Conservation (phyloP, 2,888 invertebrate species). For the Incurvaria masculella region DNA sequence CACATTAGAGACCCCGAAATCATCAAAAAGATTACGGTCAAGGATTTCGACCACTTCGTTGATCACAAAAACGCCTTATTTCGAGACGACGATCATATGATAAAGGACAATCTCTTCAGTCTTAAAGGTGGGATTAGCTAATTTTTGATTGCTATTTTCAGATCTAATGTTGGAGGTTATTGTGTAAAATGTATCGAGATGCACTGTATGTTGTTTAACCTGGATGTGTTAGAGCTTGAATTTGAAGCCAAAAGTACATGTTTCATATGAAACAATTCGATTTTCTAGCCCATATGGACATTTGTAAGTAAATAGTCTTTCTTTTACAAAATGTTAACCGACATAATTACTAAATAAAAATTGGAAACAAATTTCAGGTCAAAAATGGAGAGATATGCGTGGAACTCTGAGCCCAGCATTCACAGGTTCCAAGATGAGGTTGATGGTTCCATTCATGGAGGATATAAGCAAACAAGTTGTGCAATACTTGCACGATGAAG, state of each 20-base stretch:
- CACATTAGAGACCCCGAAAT: conserved; percentile 41
- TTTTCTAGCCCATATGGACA: background rate
- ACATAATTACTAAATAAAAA: background rate
- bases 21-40: conserved; percentile 38
- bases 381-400: conserved; percentile 17
- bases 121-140: conserved; percentile 25
- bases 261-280: no score
- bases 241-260: no score
- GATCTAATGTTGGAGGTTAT: background rate
- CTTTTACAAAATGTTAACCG: background rate
- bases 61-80: conserved; percentile 32
- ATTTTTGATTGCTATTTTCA: background rate
- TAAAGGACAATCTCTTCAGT: conserved; percentile 36
- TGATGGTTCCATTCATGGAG: conserved; percentile 18
- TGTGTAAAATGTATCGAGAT: background rate
- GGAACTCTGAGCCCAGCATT: conserved; percentile 23
- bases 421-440: conserved; percentile 28
- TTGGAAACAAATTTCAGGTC: conserved; percentile 7
- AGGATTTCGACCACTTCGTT: conserved; percentile 46
- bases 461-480: conserved; percentile 10
- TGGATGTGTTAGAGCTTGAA: no score
- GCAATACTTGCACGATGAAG: conserved; percentile 9
- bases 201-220: background rate
- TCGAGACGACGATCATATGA: conserved; percentile 33
- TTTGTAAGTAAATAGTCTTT: background rate